Evolutionary conservation across 2,797 vertebrate genomes (phyloP).

Genomic region (Lepilemur septentrionalis): DNA sequence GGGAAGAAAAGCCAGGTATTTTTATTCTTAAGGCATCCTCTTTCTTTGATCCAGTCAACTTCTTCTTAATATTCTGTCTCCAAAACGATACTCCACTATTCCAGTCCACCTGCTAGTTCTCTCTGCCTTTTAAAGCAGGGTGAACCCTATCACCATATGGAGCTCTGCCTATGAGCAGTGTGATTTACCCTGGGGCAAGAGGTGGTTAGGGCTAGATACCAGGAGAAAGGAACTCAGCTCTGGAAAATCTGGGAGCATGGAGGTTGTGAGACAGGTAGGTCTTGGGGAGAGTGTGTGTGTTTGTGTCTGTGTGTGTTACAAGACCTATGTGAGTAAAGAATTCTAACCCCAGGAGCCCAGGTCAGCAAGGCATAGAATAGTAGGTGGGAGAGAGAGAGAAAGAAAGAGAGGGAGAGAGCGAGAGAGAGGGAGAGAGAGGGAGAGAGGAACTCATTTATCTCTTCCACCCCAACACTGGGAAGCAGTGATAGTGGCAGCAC

Average conservation of each 20-base stretch:
- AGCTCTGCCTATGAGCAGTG: not conserved
- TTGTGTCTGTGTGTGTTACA: not conserved
- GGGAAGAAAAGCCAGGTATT: not conserved
- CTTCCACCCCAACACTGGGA: not conserved
- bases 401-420: not conserved
- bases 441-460: not conserved
- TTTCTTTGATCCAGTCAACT: not conserved
- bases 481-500: fast-evolving
- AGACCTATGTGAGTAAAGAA: not conserved
- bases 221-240: not conserved
- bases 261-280: not conserved
- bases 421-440: not conserved
- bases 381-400: not conserved
- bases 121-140: not conserved
- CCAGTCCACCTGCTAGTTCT: not conserved
- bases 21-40: not conserved
- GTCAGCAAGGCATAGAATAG: not conserved
- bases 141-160: not conserved
- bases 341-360: not conserved
- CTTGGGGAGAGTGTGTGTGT: not conserved
- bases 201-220: not conserved
- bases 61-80: not conserved
- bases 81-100: not conserved
- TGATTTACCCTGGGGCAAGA: not conserved
- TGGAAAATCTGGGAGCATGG: not conserved